phyloP scores from a whole-genome alignment of 2,113 vertebrate genomes.

The Zapornia atra region DNA sequence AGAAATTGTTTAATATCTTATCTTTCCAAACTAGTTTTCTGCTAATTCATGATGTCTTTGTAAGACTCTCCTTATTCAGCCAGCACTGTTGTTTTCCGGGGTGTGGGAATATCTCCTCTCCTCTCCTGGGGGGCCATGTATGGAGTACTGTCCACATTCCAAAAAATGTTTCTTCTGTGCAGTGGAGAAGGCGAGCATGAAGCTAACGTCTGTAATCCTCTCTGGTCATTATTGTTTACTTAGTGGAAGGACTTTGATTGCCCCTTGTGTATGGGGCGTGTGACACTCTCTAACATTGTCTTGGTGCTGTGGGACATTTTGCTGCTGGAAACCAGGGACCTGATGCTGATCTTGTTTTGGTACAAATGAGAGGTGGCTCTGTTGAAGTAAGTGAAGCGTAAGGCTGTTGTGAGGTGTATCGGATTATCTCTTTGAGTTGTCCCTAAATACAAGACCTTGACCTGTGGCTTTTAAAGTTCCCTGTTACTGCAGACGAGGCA shows the following conservation, averaged over 20 bases:
- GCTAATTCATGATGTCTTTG: slow-evolving; percentile 67
- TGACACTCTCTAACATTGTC: background rate
- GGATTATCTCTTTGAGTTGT: background rate
- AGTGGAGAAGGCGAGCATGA: background rate
- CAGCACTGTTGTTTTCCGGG: background rate
- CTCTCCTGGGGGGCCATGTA: rapidly evolving
- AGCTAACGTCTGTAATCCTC: background rate
- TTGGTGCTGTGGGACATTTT: background rate
- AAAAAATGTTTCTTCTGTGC: background rate
- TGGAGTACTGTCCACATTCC: background rate
- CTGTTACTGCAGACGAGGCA: background rate
- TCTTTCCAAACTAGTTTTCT: slow-evolving; percentile 74
- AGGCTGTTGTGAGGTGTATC: background rate
- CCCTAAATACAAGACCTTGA: background rate
- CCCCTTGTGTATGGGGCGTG: background rate
- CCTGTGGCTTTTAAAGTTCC: background rate
- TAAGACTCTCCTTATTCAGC: slow-evolving; percentile 44
- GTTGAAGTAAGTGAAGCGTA: background rate
- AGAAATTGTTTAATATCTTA: slow-evolving; percentile 79
- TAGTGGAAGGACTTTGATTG: background rate
- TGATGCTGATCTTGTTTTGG: background rate
- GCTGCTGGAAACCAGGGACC: background rate
- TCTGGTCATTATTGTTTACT: background rate
- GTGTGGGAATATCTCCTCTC: background rate
- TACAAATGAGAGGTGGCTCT: background rate